These are phyloP conservation scores for Phasia obesa DNA, from an alignment of 2,888 invertebrate genomes.

Conservation along the genomic window DNA sequence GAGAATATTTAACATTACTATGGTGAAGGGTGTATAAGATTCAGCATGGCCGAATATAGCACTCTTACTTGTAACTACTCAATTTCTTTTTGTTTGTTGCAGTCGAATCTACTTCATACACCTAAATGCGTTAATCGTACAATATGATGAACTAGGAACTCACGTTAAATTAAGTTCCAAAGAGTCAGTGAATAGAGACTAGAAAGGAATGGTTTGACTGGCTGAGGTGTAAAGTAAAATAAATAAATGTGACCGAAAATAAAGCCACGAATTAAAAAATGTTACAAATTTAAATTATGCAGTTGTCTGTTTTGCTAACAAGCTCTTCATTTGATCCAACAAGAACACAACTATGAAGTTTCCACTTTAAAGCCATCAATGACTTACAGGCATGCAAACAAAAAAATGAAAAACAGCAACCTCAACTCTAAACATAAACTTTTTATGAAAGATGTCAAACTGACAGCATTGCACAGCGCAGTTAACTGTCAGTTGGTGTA, in stretches of 20 bases:
- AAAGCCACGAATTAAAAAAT: slow-evolving; percentile 47
- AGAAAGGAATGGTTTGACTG: slow-evolving; percentile 9
- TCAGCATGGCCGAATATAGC: no score
- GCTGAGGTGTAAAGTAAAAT: neutral
- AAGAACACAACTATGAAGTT: slow-evolving; percentile 49
- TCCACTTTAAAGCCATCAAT: slow-evolving; percentile 59
- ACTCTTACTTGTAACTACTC: no score
- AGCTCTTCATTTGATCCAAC: slow-evolving; percentile 59
- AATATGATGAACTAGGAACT: slow-evolving; percentile 34
- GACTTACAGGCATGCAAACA: slow-evolving; percentile 59
- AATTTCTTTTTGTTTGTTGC: slow-evolving; percentile 9
- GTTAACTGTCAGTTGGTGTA: slow-evolving; percentile 28
- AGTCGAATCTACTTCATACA: slow-evolving; percentile 26
- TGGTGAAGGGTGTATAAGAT: no score
- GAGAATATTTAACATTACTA: no score
- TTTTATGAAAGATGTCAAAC: slow-evolving; percentile 67
- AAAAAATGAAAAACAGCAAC: slow-evolving; percentile 44
- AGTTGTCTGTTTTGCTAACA: slow-evolving; percentile 69
- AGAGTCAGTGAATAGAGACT: neutral
- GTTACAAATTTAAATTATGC: slow-evolving; percentile 44
- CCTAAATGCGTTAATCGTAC: slow-evolving; percentile 31
- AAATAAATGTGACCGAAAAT: slow-evolving; percentile 20
- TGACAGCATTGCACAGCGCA: slow-evolving; percentile 47
- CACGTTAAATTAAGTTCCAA: neutral
- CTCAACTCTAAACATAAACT: slow-evolving; percentile 55